These are phyloP conservation scores for Sesamia inferens DNA, from an alignment of 2,888 invertebrate genomes.

Conservation along the genomic window DNA sequence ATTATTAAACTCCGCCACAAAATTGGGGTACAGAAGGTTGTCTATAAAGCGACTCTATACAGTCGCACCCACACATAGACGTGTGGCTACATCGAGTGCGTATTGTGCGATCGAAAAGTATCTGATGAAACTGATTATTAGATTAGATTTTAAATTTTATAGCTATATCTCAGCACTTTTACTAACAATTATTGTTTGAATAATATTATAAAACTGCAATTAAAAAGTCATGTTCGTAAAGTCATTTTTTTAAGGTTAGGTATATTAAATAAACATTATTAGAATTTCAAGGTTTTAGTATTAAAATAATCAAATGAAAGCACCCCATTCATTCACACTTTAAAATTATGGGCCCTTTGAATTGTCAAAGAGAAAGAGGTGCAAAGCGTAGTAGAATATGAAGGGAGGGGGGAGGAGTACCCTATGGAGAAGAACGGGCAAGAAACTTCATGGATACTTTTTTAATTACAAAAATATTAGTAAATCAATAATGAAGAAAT, in stretches of 20 bases:
- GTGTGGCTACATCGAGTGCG: no score
- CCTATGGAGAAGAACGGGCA: neutral
- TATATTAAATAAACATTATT: neutral
- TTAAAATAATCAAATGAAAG: neutral
- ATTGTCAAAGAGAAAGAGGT: no score
- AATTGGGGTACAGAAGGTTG: neutral
- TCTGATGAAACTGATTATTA: neutral
- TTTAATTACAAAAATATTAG: neutral
- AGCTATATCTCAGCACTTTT: neutral
- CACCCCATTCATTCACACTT: neutral
- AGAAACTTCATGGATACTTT: neutral
- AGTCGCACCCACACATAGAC: neutral
- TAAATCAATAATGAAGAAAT: neutral
- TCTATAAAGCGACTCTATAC: neutral
- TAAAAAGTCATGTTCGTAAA: neutral
- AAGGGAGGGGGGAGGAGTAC: no score
- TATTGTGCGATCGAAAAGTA: neutral
- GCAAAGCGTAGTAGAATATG: neutral
- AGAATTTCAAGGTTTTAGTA: neutral
- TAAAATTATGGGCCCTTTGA: neutral
- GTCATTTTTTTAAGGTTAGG: no score
- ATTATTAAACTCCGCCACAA: constrained; percentile 11
- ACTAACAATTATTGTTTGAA: neutral
- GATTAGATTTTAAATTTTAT: neutral
- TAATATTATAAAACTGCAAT: neutral